A percentile compares a stretch with the other conserved stretches of the same genome.
These are phyloP conservation scores for Boloria selene DNA, from an alignment of 2,888 invertebrate genomes.

Conservation along the genomic window DNA sequence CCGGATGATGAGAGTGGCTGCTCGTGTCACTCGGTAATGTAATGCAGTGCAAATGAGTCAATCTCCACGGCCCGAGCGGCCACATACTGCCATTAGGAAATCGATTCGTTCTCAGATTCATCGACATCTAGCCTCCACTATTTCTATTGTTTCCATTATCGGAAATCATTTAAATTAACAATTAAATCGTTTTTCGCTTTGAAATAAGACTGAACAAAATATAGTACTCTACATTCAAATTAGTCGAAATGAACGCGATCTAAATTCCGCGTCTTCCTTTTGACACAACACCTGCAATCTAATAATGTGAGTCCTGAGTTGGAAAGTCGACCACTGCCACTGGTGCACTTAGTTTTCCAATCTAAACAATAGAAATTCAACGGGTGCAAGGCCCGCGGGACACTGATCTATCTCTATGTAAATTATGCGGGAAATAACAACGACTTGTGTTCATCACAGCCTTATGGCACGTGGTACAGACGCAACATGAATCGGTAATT, in stretches of 20 bases:
- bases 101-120: conserved; percentile 67
- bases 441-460: conserved; percentile 71
- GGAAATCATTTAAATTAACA: conserved; percentile 52
- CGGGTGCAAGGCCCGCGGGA: conserved; percentile 78
- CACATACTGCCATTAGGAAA: conserved; percentile 76
- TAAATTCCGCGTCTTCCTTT: conserved; percentile 39
- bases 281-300: conserved; percentile 60
- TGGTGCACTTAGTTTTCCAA: conserved; percentile 79
- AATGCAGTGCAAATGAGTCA: conserved; percentile 83
- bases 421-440: conserved; percentile 78
- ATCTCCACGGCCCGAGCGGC: conserved; percentile 74
- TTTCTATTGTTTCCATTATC: conserved; percentile 54
- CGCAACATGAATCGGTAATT: neutral
- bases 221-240: conserved; percentile 23
- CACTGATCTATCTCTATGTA: conserved; percentile 80
- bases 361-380: conserved; percentile 82
- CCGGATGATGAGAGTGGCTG: conserved; percentile 78
- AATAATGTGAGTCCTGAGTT: conserved; percentile 68
- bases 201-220: conserved; percentile 20
- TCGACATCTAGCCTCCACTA: conserved; percentile 48
- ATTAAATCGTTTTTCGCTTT: no score
- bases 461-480: conserved; percentile 54
- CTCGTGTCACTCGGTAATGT: conserved; percentile 78
- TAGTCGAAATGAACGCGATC: conserved; percentile 29
- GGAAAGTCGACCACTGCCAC: conserved; percentile 66